Evolutionary conservation across 2,888 invertebrate species (phyloP).

Genomic region (Drosophila meridiana): DNA sequence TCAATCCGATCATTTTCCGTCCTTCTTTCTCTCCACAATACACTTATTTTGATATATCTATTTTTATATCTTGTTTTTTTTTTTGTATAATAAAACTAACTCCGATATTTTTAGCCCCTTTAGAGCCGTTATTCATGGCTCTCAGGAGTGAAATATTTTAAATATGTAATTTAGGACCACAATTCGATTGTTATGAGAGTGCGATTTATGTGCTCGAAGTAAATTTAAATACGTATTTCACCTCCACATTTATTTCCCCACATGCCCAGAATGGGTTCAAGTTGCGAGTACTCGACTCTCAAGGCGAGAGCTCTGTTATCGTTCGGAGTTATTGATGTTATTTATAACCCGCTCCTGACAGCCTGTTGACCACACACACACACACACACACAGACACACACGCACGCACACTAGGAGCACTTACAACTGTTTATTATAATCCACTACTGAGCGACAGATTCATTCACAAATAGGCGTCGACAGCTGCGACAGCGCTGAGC

Average conservation of each 20-base stretch:
- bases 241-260: not conserved
- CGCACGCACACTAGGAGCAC: not conserved
- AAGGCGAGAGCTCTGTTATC: not conserved
- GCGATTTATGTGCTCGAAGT: not conserved
- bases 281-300: not conserved
- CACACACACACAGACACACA: not conserved
- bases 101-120: not conserved
- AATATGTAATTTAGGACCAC: not conserved
- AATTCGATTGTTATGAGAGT: not conserved
- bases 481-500: slow-evolving; percentile 64
- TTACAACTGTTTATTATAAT: slow-evolving; percentile 20
- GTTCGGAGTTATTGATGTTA: slow-evolving; percentile 20
- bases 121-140: not conserved
- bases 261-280: not conserved
- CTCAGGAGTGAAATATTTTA: not conserved
- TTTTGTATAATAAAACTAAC: not conserved
- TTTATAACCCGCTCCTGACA: slow-evolving; percentile 24
- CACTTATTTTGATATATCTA: no score
- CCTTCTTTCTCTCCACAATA: no score
- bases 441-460: slow-evolving; percentile 8
- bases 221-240: not conserved
- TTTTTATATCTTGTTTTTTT: no score
- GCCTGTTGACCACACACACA: slow-evolving; percentile 17
- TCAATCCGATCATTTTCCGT: no score
- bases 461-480: slow-evolving; percentile 44